phyloP scores from a whole-genome alignment of 2,797 vertebrate species.

The Alosa sapidissima region DNA sequence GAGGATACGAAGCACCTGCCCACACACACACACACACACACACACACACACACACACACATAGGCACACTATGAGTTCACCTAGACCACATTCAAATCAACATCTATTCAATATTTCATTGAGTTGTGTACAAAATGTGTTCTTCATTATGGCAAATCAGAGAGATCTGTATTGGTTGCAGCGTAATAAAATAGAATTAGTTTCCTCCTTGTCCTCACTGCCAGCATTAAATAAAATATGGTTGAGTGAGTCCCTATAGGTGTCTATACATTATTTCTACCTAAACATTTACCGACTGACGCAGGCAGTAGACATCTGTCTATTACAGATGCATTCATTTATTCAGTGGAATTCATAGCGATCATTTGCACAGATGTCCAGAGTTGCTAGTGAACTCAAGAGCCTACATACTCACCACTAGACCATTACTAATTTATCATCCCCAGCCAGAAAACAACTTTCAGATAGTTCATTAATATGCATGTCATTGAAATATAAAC shows the following conservation, averaged over 20 bases:
- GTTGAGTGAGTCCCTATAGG: neutral
- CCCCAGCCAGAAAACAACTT: slow-evolving; percentile 42
- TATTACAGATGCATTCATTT: neutral
- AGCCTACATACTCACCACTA: neutral
- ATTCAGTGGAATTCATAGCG: neutral
- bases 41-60: neutral
- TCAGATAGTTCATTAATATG: slow-evolving; percentile 47
- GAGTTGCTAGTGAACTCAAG: neutral
- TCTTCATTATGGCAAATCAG: neutral
- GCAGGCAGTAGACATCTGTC: neutral
- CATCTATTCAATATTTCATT: neutral
- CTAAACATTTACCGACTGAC: neutral
- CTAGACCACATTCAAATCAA: neutral
- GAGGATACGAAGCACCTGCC: neutral
- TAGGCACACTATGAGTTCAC: neutral
- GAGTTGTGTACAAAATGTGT: neutral
- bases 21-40: neutral
- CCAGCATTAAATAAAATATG: neutral
- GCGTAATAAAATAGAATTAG: neutral
- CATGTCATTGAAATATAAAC: slow-evolving; percentile 53
- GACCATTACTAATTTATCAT: slow-evolving; percentile 40
- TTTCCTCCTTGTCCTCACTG: neutral
- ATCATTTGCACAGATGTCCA: neutral
- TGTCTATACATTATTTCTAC: neutral
- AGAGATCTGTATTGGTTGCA: neutral